Base-by-base conservation (phyloP, 2,113 vertebrate species). In the Ctenodactylus gundi region DNA sequence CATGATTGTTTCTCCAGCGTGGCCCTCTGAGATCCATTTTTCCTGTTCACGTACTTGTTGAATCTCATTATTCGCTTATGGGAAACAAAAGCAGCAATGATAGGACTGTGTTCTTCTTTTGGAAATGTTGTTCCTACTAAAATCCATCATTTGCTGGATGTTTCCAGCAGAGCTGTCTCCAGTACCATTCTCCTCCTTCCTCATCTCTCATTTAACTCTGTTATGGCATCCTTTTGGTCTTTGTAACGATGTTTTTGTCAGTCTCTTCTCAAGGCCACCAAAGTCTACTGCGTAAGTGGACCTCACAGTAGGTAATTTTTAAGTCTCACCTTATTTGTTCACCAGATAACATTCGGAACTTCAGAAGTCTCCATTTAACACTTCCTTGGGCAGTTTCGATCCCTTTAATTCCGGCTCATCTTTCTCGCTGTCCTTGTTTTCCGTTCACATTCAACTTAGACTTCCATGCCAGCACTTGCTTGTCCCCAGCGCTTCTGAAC, bases 61-160 rank as follows among this genome's bases (percentile, higher is more conserved):
- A 39, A 95, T 55, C 15, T n/a, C n/a, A n/a, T n/a, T 72, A 36
- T 55, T 89, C 18, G 46, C 73, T 58, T 89, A n/a, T n/a, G n/a
- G n/a, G n/a, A n/a, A 60, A 44, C 49, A 57, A 44, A 29, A 46
- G 2, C 10, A 73, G 51, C 17, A 89, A 36, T 31, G 27, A 44
- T 1, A 14, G 36, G 72, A 64, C 3, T 51, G 44, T 67, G 27
- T 49, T 95, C 10, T 58, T 55, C 20, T 36, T 89, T 89, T 67
- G n/a, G 85, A 60, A 82, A 93, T 58, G 17, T 72, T 46, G 27
- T 60, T 92, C 93, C 83, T 21, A 80, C 64, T 92, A 57, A 85
- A 88, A 41, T 51, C 27, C 75, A 13, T 41, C 70, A 44, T 76
- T 55, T 85, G 44, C 23, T 39, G 51, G 81, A 85, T 77, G 29